Conservation (phyloP, 92 coral and sea anemone species). For the Ricordea florida region DNA sequence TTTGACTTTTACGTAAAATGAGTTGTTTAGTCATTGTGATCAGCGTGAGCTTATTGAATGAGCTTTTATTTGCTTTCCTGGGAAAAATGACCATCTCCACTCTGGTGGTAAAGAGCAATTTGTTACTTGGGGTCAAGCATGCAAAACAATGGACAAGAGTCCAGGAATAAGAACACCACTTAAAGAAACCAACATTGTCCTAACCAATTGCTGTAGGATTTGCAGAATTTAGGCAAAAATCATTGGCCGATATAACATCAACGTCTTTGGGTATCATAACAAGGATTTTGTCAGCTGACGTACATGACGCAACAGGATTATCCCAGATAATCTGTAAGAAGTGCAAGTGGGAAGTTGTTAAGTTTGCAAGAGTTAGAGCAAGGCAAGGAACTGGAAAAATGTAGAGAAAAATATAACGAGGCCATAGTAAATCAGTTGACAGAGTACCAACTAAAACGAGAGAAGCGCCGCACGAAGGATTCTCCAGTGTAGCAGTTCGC, state of each 20-base stretch:
- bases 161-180: constrained; percentile 5
- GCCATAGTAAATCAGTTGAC: not conserved
- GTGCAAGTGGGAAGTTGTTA: constrained; percentile 29
- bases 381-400: constrained; percentile 1
- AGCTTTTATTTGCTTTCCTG: no score
- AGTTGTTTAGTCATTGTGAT: no score
- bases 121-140: no score
- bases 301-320: constrained; percentile 1
- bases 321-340: constrained; percentile 40
- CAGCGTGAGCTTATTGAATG: no score
- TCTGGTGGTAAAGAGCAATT: no score
- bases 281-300: constrained; percentile 13
- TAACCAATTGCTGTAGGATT: constrained; percentile 32
- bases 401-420: constrained; percentile 14
- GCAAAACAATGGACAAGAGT: no score
- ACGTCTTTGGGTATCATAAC: constrained; percentile 21
- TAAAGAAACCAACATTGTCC: constrained; percentile 1
- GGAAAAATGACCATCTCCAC: no score
- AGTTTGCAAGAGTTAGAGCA: constrained; percentile 15
- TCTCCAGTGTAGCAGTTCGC: not conserved
- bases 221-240: constrained; percentile 37
- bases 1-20: no score
- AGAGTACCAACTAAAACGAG: constrained; percentile 2
- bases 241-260: constrained; percentile 41
- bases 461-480: constrained; percentile 20